Evolutionary conservation across 2,797 vertebrate genomes (phyloP).

Genomic region (Peromyscus attwateri): DNA sequence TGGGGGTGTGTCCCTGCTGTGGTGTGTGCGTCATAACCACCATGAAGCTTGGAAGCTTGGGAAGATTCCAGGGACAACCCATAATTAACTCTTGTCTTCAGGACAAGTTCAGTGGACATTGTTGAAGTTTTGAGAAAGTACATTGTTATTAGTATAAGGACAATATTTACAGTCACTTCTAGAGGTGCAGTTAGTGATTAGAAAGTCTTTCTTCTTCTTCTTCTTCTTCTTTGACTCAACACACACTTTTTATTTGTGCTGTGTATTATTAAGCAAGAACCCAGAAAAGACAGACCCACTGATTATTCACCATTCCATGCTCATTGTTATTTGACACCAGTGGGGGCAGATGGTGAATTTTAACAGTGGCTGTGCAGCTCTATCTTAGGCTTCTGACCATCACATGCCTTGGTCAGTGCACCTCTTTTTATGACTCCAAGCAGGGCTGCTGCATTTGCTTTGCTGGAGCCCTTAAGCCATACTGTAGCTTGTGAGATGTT

Average conservation of each 20-base stretch:
- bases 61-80: slow-evolving; percentile 73
- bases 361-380: neutral
- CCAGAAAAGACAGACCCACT: neutral
- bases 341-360: slow-evolving; percentile 2
- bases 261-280: neutral
- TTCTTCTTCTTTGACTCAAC: slow-evolving; percentile 52
- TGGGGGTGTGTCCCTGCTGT: neutral
- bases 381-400: neutral
- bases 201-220: slow-evolving; percentile 47
- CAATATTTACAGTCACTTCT: slow-evolving; percentile 70
- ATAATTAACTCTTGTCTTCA: slow-evolving; percentile 72
- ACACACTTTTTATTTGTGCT: slow-evolving; percentile 21
- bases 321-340: neutral
- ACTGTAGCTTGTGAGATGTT: neutral
- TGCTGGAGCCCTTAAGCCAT: neutral
- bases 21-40: slow-evolving; percentile 15
- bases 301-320: neutral
- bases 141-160: slow-evolving; percentile 24
- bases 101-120: slow-evolving; percentile 41
- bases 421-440: neutral
- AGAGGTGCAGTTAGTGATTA: slow-evolving; percentile 49
- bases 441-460: neutral
- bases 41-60: neutral
- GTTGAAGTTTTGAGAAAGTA: slow-evolving; percentile 67
- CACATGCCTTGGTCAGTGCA: neutral